Conservation (phyloP, 2,113 vertebrate species). For the Clarias batrachus region DNA sequence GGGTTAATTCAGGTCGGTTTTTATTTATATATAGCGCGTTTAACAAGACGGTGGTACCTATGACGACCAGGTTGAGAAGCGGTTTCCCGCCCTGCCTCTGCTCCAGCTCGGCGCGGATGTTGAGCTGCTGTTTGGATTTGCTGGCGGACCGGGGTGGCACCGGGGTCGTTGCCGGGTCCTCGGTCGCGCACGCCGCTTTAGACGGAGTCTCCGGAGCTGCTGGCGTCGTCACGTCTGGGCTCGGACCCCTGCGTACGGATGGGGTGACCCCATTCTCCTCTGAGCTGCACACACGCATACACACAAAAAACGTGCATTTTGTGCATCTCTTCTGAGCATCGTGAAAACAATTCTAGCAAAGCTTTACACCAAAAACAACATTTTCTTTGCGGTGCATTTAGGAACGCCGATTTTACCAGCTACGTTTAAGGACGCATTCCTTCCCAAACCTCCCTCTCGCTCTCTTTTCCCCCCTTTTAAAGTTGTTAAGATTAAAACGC, state of each 20-base stretch:
- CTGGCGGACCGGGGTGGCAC: constrained; percentile 77
- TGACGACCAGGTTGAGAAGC: constrained; percentile 92
- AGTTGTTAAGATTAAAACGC: not conserved
- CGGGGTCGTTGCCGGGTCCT: constrained; percentile 67
- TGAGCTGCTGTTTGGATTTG: constrained; percentile 83
- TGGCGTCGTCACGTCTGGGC: constrained; percentile 64
- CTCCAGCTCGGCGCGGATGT: constrained; percentile 89
- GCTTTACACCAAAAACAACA: too few species aligned
- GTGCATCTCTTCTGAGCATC: too few species aligned
- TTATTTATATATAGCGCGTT: too few species aligned
- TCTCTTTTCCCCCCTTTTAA: not conserved
- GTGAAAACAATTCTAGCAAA: too few species aligned
- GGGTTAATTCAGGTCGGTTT: too few species aligned
- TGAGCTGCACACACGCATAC: constrained; percentile 51
- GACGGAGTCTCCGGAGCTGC: constrained; percentile 61
- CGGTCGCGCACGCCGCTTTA: constrained; percentile 67
- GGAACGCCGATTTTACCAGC: not conserved
- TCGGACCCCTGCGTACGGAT: constrained; percentile 68
- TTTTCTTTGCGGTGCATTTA: too few species aligned
- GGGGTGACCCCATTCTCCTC: constrained; percentile 79
- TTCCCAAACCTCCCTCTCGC: not conserved
- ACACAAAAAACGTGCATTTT: too few species aligned
- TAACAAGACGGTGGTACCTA: constrained; percentile 74
- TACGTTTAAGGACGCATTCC: too few species aligned
- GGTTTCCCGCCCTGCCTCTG: constrained; percentile 94